phyloP scores from a whole-genome alignment of 2,113 vertebrate genomes.

The Prolemur simus region DNA sequence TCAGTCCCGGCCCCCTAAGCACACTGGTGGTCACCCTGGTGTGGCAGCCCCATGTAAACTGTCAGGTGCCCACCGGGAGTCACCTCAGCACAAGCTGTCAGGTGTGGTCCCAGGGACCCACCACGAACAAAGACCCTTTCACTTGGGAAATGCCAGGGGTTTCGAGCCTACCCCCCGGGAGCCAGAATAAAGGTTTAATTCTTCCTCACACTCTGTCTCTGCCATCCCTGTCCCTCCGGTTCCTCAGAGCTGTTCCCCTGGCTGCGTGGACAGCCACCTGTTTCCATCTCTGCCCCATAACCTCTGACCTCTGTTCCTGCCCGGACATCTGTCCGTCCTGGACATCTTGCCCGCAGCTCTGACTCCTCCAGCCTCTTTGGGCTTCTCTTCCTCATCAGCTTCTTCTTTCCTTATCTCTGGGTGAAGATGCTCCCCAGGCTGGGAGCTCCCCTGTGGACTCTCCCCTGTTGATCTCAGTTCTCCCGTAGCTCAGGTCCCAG shows the following conservation, averaged over 20 bases:
- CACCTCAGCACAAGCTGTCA: background rate
- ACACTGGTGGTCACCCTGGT: background rate
- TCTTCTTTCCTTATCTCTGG: background rate
- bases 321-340: background rate
- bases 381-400: background rate
- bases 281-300: background rate
- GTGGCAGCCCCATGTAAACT: background rate
- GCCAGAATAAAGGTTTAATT: background rate
- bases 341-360: no score
- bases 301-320: background rate
- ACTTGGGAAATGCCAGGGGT: background rate
- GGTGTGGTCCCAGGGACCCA: background rate
- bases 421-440: background rate
- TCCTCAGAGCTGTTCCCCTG: background rate
- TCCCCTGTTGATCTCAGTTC: background rate
- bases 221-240: rapidly evolving
- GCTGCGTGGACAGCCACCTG: background rate
- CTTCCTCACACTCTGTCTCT: background rate
- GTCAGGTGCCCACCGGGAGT: no score
- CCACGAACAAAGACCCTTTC: background rate
- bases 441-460: no score
- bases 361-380: background rate
- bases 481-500: background rate
- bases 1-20: background rate
- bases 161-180: background rate